Evolutionary conservation across 53 echinoderm and acorn worm genomes (phyloP).

Genomic region (Paracentrotus lividus): DNA sequence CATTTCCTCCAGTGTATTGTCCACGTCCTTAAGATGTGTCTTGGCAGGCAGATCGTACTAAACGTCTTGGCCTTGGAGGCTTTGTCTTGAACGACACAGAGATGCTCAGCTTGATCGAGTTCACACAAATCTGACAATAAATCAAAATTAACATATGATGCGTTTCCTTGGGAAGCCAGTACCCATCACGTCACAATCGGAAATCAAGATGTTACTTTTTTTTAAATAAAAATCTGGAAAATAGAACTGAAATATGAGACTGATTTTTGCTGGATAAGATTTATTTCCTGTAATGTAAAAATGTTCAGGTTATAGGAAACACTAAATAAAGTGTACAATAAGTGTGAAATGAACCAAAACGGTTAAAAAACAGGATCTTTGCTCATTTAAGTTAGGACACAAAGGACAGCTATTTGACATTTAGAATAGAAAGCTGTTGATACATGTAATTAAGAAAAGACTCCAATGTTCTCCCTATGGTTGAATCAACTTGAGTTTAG

Average conservation of each 20-base stretch:
- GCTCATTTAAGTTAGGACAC: constrained; percentile 6
- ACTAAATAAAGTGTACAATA: not conserved
- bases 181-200: not conserved
- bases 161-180: not conserved
- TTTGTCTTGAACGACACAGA: constrained; percentile 10
- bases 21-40: not conserved
- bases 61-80: not conserved
- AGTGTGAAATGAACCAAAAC: not conserved
- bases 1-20: constrained; percentile 41
- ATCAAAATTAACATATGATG: constrained; percentile 24
- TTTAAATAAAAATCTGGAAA: not conserved
- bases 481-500: constrained; percentile 21
- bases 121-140: not conserved
- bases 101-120: constrained; percentile 16
- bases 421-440: constrained; percentile 52
- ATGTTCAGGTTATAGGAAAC: not conserved
- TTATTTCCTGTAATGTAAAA: not conserved
- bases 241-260: not conserved
- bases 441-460: constrained; percentile 32
- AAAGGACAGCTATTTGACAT: constrained; percentile 17
- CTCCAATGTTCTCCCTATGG: constrained; percentile 26
- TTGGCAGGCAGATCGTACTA: constrained; percentile 41
- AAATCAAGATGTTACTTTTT: not conserved
- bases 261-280: not conserved
- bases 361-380: constrained; percentile 24